Conservation (phyloP, 2,113 vertebrate species). For the Sorex araneus region DNA sequence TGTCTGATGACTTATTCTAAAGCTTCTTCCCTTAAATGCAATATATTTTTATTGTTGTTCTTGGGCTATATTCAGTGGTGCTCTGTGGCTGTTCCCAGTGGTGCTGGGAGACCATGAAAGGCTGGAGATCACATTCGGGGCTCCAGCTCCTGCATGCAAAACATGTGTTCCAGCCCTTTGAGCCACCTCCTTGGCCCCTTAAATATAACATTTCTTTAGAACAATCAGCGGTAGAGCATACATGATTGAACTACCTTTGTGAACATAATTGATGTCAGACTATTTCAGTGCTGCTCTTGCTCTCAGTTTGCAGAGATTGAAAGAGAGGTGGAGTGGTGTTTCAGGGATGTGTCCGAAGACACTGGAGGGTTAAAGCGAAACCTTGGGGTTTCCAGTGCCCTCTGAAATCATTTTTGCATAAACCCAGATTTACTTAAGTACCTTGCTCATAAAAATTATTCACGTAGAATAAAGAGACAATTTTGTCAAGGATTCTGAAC, state of each 20-base stretch:
- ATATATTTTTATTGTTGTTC: no score
- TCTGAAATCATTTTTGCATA: constrained; percentile 75
- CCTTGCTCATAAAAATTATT: constrained; percentile 18
- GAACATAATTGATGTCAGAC: constrained; percentile 66
- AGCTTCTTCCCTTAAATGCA: no score
- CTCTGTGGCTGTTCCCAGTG: no score
- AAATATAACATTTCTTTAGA: constrained; percentile 75
- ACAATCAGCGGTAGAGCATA: constrained; percentile 55
- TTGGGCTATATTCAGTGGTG: no score
- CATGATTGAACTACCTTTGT: neutral
- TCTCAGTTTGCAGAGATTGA: constrained; percentile 85
- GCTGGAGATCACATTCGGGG: no score
- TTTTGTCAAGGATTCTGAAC: constrained; percentile 36
- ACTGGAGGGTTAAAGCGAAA: constrained; percentile 68
- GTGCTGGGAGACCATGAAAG: no score
- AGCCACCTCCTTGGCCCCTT: neutral
- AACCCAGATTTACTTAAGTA: constrained; percentile 70
- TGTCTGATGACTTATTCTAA: constrained; percentile 76
- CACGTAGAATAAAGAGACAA: neutral
- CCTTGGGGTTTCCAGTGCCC: constrained; percentile 67
- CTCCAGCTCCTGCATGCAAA: no score
- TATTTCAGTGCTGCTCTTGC: constrained; percentile 77
- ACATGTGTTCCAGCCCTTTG: no score
- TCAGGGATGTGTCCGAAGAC: constrained; percentile 83
- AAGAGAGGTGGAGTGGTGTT: constrained; percentile 74